phyloP scores from a whole-genome alignment of 2,888 invertebrate genomes.

The Lysandra coridon region DNA sequence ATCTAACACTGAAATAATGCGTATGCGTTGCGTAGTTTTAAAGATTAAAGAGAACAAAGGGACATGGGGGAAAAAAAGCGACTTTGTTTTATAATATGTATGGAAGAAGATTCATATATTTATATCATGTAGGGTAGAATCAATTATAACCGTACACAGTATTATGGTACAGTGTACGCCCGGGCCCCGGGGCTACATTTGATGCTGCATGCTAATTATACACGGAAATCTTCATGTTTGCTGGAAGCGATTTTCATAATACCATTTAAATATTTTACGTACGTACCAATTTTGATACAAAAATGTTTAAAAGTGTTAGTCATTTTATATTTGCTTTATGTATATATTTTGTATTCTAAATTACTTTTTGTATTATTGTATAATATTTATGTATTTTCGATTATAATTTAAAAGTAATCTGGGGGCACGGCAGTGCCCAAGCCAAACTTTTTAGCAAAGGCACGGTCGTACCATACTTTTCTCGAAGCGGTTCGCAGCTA shows the following conservation, averaged over 20 bases:
- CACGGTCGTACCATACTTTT: too few species aligned
- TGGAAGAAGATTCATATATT: background rate
- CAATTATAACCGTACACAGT: conserved; percentile 40
- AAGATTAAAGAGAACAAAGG: too few species aligned
- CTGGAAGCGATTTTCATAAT: conserved; percentile 36
- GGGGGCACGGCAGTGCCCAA: too few species aligned
- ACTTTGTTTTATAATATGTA: too few species aligned
- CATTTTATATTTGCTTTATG: background rate
- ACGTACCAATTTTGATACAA: background rate
- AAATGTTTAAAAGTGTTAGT: background rate
- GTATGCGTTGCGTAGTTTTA: too few species aligned
- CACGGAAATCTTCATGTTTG: conserved; percentile 31
- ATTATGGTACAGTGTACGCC: conserved; percentile 38
- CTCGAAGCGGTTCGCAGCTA: too few species aligned
- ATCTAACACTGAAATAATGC: too few species aligned
- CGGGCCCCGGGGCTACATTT: conserved; percentile 42
- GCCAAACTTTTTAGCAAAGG: too few species aligned
- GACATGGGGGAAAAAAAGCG: too few species aligned
- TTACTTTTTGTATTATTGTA: background rate
- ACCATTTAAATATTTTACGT: background rate
- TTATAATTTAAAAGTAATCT: too few species aligned
- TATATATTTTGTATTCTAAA: background rate
- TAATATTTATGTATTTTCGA: too few species aligned
- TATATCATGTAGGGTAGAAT: conserved; percentile 31
- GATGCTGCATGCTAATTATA: conserved; percentile 47